Evolutionary conservation across 2,888 invertebrate genomes (phyloP), one percentile per base, ranked within the genome.

Genomic region (Melanophora roralis): DNA sequence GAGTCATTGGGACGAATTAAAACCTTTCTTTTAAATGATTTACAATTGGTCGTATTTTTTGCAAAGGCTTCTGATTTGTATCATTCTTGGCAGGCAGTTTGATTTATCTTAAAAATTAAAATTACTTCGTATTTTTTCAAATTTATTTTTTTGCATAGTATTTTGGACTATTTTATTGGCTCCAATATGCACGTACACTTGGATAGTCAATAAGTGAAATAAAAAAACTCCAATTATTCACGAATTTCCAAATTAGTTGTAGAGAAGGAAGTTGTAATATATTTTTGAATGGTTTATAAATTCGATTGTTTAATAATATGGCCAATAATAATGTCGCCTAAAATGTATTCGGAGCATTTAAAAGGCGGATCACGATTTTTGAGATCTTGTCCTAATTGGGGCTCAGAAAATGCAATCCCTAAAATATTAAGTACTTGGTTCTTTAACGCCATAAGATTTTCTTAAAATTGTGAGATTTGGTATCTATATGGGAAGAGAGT

Each of bases 71-170:
- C 12, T 45, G 47, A 16, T 36, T 6, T 27, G 27, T 59, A 43
- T 79, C 19, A 71, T 71, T 82, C 47, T 78, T 83, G 74, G 57
- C 68, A 51, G 49, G 81, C 62, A 74, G 59, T 57, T 74, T 80
- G 55, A 74, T 69, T 83, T 81, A 27, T 84, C 80, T 53, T 82
- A 82, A 68, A 82, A 83, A 78, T 81, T 76, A n/a, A 83, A 57
- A 76, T 82, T 78, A 14, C 49, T 67, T 64, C 62, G 64, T 27
- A 77, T 82, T 72, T 75, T 36, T 11, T 73, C 76, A 74, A 82
- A 81, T 43, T 78, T 64, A 68, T 79, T 79, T 75, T 21, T 27
- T 27, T 3, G 6, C 27, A 27, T 27, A 27, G 27, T 27, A 27
- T 27, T 27, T 27, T 27, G 27, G 16, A 83, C 68, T 65, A 60